A percentile compares a stretch with the other conserved stretches of the same genome.
These are phyloP conservation scores for Buphagus erythrorhynchus DNA, from an alignment of 2,797 vertebrate species.

Conservation along the genomic window DNA sequence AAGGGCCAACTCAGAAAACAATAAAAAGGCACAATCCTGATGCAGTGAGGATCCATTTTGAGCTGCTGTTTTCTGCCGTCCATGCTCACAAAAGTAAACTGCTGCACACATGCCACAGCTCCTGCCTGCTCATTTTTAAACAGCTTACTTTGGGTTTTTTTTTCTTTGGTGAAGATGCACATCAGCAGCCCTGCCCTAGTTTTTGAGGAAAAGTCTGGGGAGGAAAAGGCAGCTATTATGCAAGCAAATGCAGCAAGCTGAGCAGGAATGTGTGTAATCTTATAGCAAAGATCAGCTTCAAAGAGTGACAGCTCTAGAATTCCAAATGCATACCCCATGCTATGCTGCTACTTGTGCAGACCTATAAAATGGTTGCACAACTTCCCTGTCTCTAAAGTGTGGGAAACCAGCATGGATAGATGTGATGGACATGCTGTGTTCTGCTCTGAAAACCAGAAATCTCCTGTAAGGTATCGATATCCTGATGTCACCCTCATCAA, in stretches of 20 bases:
- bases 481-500: neutral
- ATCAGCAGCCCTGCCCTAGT: slow-evolving; percentile 42
- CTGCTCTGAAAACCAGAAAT: neutral
- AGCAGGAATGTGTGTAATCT: slow-evolving; percentile 36
- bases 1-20: neutral
- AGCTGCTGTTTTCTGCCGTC: neutral
- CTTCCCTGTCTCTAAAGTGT: neutral
- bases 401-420: neutral
- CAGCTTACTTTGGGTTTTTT: neutral
- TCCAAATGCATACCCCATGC: neutral
- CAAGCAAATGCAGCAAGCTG: slow-evolving; percentile 33
- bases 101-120: neutral
- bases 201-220: slow-evolving; percentile 41
- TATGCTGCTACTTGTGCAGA: neutral
- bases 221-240: slow-evolving; percentile 36
- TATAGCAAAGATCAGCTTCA: slow-evolving; percentile 37
- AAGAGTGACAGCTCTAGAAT: slow-evolving; percentile 30
- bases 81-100: neutral
- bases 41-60: slow-evolving; percentile 3
- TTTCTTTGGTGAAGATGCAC: neutral
- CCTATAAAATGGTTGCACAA: neutral
- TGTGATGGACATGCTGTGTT: neutral
- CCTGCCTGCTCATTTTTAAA: neutral
- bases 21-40: neutral
- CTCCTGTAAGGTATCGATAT: neutral